Evolutionary conservation across 2,888 invertebrate species (phyloP).

Genomic region (Cacoxenus indagator): DNA sequence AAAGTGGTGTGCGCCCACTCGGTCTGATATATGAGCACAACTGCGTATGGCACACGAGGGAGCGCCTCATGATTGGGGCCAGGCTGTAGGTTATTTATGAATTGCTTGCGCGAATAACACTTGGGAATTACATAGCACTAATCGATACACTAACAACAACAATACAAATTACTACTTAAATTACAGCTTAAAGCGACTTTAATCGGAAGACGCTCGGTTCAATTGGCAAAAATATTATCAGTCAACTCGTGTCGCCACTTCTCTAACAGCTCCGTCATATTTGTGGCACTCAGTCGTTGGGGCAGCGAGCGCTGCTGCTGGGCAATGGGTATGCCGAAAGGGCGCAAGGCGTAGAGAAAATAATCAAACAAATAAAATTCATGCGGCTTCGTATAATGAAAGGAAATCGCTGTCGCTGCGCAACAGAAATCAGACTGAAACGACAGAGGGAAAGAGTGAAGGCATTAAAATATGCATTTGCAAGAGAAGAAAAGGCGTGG

Average conservation of each 20-base stretch:
- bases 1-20: not conserved
- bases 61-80: not conserved
- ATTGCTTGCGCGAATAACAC: not conserved
- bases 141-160: slow-evolving; percentile 22
- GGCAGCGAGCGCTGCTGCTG: slow-evolving; percentile 26
- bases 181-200: not conserved
- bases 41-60: slow-evolving; percentile 10
- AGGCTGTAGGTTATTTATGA: slow-evolving; percentile 7
- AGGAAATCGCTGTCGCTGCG: slow-evolving; percentile 93
- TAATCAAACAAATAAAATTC: slow-evolving; percentile 96
- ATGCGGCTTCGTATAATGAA: slow-evolving; percentile 92
- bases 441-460: slow-evolving; percentile 23
- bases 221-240: slow-evolving; percentile 26
- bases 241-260: slow-evolving; percentile 47
- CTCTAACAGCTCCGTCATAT: slow-evolving; percentile 49
- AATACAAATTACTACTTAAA: not conserved
- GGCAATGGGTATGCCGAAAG: slow-evolving; percentile 73
- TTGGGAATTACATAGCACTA: not conserved
- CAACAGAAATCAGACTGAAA: slow-evolving; percentile 87
- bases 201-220: not conserved
- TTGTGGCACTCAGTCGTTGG: slow-evolving; percentile 32
- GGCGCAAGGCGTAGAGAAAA: slow-evolving; percentile 90
- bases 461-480: not conserved
- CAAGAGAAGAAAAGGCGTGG: not conserved
- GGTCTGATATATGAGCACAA: slow-evolving; percentile 14